Base-by-base conservation (phyloP, 1,140 invertebrate genomes). In the Coenobita brevimanus region DNA sequence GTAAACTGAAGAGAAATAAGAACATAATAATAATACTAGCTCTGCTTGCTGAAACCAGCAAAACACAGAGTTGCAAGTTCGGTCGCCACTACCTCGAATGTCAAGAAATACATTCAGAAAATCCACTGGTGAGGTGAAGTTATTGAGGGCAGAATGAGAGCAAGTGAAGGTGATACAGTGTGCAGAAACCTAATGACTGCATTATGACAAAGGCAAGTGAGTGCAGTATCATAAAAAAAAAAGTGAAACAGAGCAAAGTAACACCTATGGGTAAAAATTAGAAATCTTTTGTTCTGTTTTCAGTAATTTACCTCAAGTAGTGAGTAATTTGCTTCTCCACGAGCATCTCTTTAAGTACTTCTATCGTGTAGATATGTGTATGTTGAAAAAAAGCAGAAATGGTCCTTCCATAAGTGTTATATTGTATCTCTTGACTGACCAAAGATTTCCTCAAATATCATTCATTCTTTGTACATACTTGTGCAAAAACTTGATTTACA, bases 361-460 rank as follows among this genome's bases (percentile, higher is more conserved):
- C 73, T 88, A 88, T 82, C 86, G 76, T 88, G 86, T 88, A 88
- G 86, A 88, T 88, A 88, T 82, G 86, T 88, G 86, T 88, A 73
- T 82, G 73, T 85, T 85, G 50, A 71, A 80, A 69, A 88, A 76
- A 75, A 27, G 17, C 46, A 50, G 46, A 50, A 76, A 80, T 80
- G 86, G 86, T 88, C 86, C 86, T 88, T 88, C 86, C 80, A 82
- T 87, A 88, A 81, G 79, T 82, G 86, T 88, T 88, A 82, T 82
- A 76, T 73, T 67, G 79, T 76, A 88, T 82, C 86, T 88, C 86
- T 76, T 85, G 79, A 82, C 62, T 88, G 79, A 88, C 86, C 86
- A 88, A 88, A 88, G 86, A 88, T 88, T 88, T 82, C 86, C 69
- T 82, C 79, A 88, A 76, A 80, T 80, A 80, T 54, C 86, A 88